Conservation (phyloP, 2,113 vertebrate genomes). For the Salvelinus fontinalis region DNA sequence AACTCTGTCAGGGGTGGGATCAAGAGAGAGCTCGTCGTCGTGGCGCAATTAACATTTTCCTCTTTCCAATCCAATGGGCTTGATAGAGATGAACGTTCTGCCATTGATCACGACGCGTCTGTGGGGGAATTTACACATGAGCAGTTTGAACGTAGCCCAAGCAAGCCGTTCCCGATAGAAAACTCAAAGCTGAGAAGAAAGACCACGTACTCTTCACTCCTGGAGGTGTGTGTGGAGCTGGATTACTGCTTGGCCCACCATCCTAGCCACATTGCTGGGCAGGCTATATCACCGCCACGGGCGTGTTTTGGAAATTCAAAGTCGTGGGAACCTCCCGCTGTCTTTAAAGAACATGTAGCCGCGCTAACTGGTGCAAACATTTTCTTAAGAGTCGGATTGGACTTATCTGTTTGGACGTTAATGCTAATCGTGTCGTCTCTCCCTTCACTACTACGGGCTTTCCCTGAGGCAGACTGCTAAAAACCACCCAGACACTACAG, state of each 20-base stretch:
- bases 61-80: conserved; percentile 11
- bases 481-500: conserved; percentile 37
- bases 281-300: conserved; percentile 30
- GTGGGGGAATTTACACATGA: not conserved
- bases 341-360: conserved; percentile 59
- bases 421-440: conserved; percentile 57
- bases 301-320: conserved; percentile 49
- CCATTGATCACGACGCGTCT: conserved; percentile 19
- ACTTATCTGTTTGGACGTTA: conserved; percentile 49
- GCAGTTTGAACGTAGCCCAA: not conserved
- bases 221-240: no score
- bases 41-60: conserved; percentile 7
- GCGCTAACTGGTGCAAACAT: conserved; percentile 61
- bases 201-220: not conserved
- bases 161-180: not conserved
- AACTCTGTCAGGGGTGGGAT: conserved; percentile 20
- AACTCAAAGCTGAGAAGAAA: not conserved
- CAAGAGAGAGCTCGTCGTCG: conserved; percentile 1
- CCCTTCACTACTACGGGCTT: conserved; percentile 43
- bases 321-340: conserved; percentile 45
- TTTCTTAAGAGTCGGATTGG: conserved; percentile 56
- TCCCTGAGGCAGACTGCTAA: conserved; percentile 51
- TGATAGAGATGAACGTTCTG: conserved; percentile 11
- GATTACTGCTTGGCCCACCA: no score
- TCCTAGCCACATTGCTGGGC: not conserved